Percentiles rank a stretch among this genome's conserved stretches.
phyloP scores from a whole-genome alignment of 2,113 vertebrate species.

The Xenopus borealis region DNA sequence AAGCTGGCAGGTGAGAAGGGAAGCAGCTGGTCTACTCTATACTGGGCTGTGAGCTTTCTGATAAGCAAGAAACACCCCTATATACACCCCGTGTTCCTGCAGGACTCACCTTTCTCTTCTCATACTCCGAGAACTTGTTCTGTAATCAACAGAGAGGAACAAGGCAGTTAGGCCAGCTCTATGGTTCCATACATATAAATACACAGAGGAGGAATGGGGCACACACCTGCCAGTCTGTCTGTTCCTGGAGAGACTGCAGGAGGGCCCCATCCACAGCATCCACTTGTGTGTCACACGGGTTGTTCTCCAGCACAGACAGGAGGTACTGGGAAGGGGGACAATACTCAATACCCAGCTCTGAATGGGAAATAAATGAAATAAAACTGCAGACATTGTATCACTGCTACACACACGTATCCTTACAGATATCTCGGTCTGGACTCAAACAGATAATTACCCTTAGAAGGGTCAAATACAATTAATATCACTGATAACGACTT shows the following conservation, averaged over 20 bases:
- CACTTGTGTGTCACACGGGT: constrained; percentile 48
- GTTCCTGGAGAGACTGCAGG: constrained; percentile 53
- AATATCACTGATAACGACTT: no score
- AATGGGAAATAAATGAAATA: constrained; percentile 23
- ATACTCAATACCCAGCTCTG: constrained; percentile 84
- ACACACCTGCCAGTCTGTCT: constrained; percentile 80
- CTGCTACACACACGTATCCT: not conserved
- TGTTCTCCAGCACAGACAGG: constrained; percentile 73
- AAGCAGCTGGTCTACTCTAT: no score
- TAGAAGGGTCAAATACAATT: no score
- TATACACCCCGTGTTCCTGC: not conserved
- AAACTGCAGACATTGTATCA: not conserved
- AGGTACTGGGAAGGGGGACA: constrained; percentile 82
- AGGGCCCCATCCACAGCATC: constrained; percentile 66
- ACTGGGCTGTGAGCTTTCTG: no score
- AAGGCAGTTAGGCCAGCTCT: no score
- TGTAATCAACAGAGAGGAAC: constrained; percentile 51
- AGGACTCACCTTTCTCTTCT: constrained; percentile 85
- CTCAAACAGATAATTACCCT: no score
- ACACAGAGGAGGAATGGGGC: not conserved
- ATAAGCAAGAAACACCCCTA: not conserved
- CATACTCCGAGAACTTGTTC: constrained; percentile 89
- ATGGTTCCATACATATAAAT: not conserved
- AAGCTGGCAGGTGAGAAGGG: no score
- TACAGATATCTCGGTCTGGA: no score